Percentiles rank a stretch among this genome's conserved stretches.
Evolutionary conservation across 2,113 vertebrate species (phyloP).

Genomic region (Nettapus auritus): DNA sequence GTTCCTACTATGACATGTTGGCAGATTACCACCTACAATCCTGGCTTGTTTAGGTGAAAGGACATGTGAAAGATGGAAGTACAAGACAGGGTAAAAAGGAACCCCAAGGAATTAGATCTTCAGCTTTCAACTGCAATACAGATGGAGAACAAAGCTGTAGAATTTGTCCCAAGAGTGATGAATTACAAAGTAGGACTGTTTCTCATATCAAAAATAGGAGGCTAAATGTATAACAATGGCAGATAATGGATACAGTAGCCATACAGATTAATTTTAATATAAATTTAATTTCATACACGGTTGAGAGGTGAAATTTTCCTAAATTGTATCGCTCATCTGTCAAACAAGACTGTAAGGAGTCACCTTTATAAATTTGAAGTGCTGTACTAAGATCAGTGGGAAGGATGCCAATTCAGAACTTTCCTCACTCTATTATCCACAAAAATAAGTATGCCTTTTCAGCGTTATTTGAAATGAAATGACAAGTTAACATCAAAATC

Average conservation of each 20-base stretch:
- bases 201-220: neutral
- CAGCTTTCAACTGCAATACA: neutral
- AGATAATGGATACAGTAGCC: neutral
- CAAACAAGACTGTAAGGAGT: neutral
- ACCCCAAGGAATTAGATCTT: neutral
- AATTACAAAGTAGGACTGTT: neutral
- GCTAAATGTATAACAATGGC: neutral
- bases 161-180: neutral
- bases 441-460: neutral
- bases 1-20: neutral
- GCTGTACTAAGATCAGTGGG: neutral
- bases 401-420: neutral
- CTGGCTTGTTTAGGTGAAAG: neutral
- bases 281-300: constrained; percentile 22
- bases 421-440: neutral
- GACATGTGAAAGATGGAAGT: neutral
- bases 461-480: neutral
- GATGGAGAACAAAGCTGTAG: neutral
- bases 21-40: neutral
- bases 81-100: neutral
- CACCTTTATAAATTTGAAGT: neutral
- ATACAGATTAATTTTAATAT: constrained; percentile 6
- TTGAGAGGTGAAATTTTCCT: neutral
- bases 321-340: neutral
- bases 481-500: neutral